Conservation (phyloP, 2,113 vertebrate species). For the Ifrita kowaldi region DNA sequence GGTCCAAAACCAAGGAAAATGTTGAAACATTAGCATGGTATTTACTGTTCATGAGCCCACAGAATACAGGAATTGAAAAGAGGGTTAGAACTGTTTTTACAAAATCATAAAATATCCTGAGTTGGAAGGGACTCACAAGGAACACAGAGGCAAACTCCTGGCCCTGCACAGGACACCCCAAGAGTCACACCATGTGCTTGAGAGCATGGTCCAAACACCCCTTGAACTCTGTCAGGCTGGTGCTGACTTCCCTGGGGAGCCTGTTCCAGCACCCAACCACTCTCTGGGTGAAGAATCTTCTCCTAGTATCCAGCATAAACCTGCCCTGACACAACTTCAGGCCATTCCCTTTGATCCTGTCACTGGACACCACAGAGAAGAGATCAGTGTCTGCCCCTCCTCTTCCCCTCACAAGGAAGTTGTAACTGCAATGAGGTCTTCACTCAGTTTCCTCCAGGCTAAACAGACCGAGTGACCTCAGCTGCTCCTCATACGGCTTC, state of each 20-base stretch:
- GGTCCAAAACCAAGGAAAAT: not conserved
- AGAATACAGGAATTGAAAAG: not conserved
- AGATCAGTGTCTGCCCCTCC: not conserved
- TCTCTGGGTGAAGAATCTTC: not conserved
- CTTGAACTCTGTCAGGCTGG: not conserved
- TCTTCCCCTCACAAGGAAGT: not conserved
- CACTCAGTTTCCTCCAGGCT: not conserved
- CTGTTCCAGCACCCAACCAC: not conserved
- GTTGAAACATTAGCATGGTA: not conserved
- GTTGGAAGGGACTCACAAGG: not conserved
- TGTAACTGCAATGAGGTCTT: not conserved
- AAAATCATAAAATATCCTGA: not conserved
- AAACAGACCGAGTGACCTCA: not conserved
- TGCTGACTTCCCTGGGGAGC: not conserved
- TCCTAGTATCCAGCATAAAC: not conserved
- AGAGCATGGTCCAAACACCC: too few species aligned
- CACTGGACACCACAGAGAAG: not conserved
- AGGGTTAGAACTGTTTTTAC: not conserved
- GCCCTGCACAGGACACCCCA: too few species aligned
- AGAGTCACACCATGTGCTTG: not conserved
- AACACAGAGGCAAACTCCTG: not conserved
- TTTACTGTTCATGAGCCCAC: not conserved
- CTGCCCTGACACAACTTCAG: not conserved
- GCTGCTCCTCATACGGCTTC: rapidly evolving
- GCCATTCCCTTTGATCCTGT: not conserved